phyloP scores from a whole-genome alignment of 2,797 vertebrate genomes.

The Neosalanx taihuensis region DNA sequence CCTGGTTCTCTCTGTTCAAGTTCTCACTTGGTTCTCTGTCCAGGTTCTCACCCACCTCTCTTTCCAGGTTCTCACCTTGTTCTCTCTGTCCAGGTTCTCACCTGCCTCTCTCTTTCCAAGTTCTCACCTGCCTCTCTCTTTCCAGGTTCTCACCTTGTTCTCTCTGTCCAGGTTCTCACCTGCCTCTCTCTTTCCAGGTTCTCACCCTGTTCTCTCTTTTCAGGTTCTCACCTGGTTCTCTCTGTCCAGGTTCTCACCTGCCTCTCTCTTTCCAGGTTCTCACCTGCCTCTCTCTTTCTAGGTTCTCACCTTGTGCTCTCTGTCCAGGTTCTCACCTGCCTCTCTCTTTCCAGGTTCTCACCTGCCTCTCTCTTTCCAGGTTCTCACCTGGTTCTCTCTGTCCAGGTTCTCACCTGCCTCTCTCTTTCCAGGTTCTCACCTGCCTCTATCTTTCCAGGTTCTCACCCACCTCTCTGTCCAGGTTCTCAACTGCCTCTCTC shows the following conservation, averaged over 20 bases:
- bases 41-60: too few species aligned
- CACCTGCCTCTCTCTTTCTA: conserved; percentile 19
- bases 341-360: too few species aligned
- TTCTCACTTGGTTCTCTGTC: too few species aligned
- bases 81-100: too few species aligned
- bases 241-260: conserved; percentile 36
- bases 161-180: background rate
- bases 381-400: conserved; percentile 1
- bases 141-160: too few species aligned
- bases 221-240: conserved; percentile 2
- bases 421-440: conserved; percentile 23
- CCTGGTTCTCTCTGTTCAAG: too few species aligned
- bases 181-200: conserved; percentile 26
- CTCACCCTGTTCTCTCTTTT: conserved; percentile 27
- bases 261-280: conserved; percentile 15
- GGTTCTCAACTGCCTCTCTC: too few species aligned
- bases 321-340: conserved; percentile 7
- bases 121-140: too few species aligned
- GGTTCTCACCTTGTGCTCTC: conserved; percentile 13
- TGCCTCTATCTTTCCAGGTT: conserved; percentile 9
- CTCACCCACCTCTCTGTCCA: conserved; percentile 17
- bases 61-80: too few species aligned
- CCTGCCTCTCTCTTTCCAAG: too few species aligned
- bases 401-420: conserved; percentile 26
- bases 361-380: background rate